Evolutionary conservation across 2,113 vertebrate genomes (phyloP).

Genomic region (Eulemur rufifrons): DNA sequence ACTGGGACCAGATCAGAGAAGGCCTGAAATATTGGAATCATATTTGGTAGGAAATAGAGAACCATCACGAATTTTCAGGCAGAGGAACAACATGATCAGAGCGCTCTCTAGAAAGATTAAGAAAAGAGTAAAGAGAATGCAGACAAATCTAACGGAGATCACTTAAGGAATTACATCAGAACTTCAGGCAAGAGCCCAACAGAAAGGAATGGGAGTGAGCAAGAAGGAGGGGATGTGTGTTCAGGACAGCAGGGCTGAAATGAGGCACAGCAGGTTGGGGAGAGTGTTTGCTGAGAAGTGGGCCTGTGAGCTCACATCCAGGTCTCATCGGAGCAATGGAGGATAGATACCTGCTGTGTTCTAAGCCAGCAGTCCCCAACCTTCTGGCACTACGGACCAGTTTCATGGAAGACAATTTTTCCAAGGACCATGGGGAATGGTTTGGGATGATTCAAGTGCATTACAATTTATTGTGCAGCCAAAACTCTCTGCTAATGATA

Average conservation of each 20-base stretch:
- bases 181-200: neutral
- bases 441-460: too few relatives aligned
- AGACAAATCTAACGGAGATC: neutral
- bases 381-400: too few relatives aligned
- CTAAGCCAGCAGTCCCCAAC: too few relatives aligned
- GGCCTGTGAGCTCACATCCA: neutral
- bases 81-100: neutral
- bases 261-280: neutral
- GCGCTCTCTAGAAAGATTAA: neutral
- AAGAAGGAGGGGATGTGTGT: fast-evolving
- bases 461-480: too few relatives aligned
- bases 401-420: too few relatives aligned
- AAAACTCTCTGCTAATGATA: too few relatives aligned
- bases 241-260: neutral
- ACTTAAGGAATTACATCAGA: neutral
- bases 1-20: neutral
- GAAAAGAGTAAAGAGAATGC: too few relatives aligned
- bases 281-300: neutral
- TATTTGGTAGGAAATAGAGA: neutral
- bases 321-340: neutral
- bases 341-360: neutral
- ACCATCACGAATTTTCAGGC: neutral
- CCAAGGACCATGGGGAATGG: too few relatives aligned
- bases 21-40: too few relatives aligned
- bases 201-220: neutral